phyloP scores from a whole-genome alignment of 2,113 vertebrate genomes.

The Burhinus bistriatus region DNA sequence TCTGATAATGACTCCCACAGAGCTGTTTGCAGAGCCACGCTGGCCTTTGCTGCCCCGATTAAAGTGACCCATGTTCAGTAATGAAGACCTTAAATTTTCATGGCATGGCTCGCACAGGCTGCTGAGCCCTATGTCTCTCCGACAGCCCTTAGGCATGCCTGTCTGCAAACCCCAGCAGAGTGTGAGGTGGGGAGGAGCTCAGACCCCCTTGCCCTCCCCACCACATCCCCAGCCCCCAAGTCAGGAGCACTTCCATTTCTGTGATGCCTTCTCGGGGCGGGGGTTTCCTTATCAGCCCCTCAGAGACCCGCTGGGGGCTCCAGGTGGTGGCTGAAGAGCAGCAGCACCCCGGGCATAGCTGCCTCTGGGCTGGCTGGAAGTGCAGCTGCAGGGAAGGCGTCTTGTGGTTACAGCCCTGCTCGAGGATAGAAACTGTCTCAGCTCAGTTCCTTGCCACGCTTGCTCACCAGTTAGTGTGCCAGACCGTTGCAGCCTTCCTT shows the following conservation, averaged over 20 bases:
- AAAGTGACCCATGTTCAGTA: background rate
- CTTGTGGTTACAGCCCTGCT: background rate
- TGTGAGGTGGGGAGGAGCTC: background rate
- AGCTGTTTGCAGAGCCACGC: background rate
- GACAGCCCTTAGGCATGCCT: background rate
- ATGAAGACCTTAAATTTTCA: background rate
- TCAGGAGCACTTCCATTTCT: background rate
- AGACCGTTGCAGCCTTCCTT: background rate
- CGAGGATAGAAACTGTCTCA: accelerated
- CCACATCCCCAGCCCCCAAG: background rate
- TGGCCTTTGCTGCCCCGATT: background rate
- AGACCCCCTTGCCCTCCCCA: background rate
- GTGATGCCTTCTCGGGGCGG: accelerated
- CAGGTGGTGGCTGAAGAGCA: background rate
- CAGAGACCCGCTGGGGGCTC: accelerated
- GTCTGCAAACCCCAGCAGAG: background rate
- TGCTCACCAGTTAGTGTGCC: background rate
- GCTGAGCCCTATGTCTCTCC: accelerated
- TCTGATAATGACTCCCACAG: background rate
- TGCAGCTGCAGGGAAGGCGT: background rate
- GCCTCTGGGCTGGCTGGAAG: background rate
- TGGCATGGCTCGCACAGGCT: background rate
- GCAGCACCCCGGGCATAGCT: background rate
- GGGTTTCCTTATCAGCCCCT: background rate
- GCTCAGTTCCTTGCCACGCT: accelerated